Conservation (phyloP, 2,113 vertebrate species). For the Ochotona princeps region DNA sequence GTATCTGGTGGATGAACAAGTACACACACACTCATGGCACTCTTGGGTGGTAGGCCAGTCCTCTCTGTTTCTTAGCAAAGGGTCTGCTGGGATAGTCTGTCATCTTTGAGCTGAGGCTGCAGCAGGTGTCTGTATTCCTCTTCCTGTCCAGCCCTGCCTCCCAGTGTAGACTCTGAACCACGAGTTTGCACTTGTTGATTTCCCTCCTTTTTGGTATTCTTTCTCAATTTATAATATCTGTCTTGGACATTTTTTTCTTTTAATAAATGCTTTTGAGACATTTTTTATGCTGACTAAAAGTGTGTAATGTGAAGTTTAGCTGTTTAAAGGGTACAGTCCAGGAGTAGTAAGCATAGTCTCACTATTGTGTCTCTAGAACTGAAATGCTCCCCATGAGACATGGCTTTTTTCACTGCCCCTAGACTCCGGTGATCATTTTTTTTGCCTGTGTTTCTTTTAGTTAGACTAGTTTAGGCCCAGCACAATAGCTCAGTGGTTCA, state of each 20-base stretch:
- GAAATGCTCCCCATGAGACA: background rate
- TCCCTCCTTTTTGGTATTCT: background rate
- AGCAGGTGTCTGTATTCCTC: background rate
- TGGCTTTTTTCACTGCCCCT: background rate
- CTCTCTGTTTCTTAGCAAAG: too few relatives aligned
- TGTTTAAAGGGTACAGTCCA: background rate
- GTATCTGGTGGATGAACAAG: too few relatives aligned
- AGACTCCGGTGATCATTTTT: background rate
- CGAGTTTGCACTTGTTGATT: background rate
- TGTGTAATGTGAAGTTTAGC: background rate
- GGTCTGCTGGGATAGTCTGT: background rate
- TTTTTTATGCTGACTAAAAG: background rate
- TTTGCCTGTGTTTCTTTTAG: background rate
- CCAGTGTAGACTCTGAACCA: background rate
- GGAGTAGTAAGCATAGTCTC: background rate
- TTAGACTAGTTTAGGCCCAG: background rate
- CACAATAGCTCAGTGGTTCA: too few relatives aligned
- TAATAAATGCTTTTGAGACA: background rate
- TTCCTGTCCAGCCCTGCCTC: rapidly evolving
- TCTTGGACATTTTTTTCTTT: background rate
- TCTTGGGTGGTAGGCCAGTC: too few relatives aligned
- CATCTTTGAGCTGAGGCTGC: background rate
- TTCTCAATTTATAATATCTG: background rate
- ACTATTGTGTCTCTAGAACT: background rate
- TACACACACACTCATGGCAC: too few relatives aligned